Conservation (phyloP, 2,888 invertebrate species). For the Heteromurus nitidus region DNA sequence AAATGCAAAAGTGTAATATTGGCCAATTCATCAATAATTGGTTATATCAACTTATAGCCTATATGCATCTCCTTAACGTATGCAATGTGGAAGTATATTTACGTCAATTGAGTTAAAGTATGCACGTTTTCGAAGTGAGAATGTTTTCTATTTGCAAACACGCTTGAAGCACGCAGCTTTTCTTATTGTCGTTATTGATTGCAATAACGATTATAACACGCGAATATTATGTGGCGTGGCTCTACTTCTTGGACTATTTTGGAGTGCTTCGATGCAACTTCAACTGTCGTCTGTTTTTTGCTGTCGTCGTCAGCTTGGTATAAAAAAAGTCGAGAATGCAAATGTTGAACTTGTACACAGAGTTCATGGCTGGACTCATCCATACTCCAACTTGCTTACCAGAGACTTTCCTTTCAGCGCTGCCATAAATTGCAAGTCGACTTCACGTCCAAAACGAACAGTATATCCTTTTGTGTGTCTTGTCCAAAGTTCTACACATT, state of each 20-base stretch:
- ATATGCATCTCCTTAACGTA: too few species aligned
- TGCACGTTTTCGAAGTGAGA: too few species aligned
- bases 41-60: too few species aligned
- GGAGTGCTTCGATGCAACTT: conserved; percentile 10
- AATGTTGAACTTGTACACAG: conserved; percentile 45
- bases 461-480: neutral
- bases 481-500: too few species aligned
- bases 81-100: too few species aligned
- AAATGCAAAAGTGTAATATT: too few species aligned
- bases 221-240: neutral
- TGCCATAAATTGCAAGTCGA: conserved; percentile 40
- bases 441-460: neutral
- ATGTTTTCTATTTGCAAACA: too few species aligned
- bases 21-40: too few species aligned
- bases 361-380: conserved; percentile 60
- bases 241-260: neutral
- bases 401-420: conserved; percentile 39
- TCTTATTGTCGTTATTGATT: conserved; percentile 9
- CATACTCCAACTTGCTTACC: conserved; percentile 30
- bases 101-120: too few species aligned
- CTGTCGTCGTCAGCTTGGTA: too few species aligned
- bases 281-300: conserved; percentile 28
- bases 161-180: neutral
- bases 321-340: conserved; percentile 19
- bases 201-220: neutral